Percentiles rank a stretch among this genome's conserved stretches.
Evolutionary conservation across 2,888 invertebrate species (phyloP).

Genomic region (Anaspis maculata): DNA sequence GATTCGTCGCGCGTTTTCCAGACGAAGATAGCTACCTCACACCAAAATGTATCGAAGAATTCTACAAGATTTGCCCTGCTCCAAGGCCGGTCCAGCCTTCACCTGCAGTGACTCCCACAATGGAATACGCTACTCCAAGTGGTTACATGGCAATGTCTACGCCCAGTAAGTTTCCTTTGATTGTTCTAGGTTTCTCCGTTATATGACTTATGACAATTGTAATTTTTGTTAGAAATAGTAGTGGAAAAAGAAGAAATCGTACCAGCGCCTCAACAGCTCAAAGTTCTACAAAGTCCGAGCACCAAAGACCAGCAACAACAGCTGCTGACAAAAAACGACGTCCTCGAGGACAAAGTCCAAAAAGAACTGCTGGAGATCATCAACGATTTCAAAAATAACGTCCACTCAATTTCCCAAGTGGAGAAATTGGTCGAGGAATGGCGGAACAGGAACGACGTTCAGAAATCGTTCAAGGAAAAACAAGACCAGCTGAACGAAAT

Average conservation of each 20-base stretch:
- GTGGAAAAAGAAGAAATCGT: conserved; percentile 1
- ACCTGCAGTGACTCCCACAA: conserved; percentile 11
- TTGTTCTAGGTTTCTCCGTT: too few relatives aligned
- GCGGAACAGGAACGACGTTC: conserved; percentile 80
- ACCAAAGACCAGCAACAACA: too few relatives aligned
- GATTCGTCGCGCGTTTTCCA: too few relatives aligned
- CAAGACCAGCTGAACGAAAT: conserved; percentile 73
- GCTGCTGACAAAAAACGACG: conserved; percentile 20
- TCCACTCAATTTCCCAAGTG: conserved; percentile 75
- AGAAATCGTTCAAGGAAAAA: conserved; percentile 77
- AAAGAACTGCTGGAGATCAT: conserved; percentile 81
- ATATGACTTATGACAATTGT: too few relatives aligned
- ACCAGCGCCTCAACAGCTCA: conserved; percentile 5
- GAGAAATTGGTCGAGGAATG: conserved; percentile 80
- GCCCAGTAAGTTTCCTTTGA: conserved; percentile 30
- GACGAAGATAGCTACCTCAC: conserved; percentile 32
- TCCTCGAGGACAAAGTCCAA: conserved; percentile 50
- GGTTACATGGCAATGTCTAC: conserved; percentile 30
- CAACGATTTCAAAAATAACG: conserved; percentile 83
- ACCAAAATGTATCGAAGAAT: conserved; percentile 31
- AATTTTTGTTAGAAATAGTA: conserved; percentile 4
- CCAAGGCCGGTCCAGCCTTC: conserved; percentile 31
- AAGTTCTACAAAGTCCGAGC: conserved; percentile 9
- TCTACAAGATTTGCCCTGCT: conserved; percentile 38
- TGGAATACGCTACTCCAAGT: conserved; percentile 20